phyloP scores from a whole-genome alignment of 2,797 vertebrate genomes.

The Betta splendens region DNA sequence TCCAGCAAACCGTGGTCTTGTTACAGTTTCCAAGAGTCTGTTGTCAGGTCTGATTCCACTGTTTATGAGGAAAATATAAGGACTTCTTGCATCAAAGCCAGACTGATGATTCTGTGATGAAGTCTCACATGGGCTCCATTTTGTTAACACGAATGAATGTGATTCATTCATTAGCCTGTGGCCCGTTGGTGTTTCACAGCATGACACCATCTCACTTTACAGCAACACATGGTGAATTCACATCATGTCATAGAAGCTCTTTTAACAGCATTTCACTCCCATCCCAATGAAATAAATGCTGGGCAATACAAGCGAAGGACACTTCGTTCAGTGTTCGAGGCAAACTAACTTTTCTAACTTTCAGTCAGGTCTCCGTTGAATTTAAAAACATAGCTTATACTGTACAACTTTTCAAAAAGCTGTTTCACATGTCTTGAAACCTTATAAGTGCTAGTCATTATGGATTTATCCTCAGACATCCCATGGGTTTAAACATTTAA shows the following conservation, averaged over 20 bases:
- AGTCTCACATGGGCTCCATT: constrained; percentile 17
- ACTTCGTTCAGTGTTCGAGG: background rate
- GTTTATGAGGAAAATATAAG: constrained; percentile 9
- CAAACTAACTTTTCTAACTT: background rate
- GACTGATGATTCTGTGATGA: constrained; percentile 5
- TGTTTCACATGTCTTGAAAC: too few species aligned
- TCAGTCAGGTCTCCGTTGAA: background rate
- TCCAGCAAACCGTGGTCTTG: too few species aligned
- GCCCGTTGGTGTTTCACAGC: constrained; percentile 12
- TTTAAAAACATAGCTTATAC: background rate
- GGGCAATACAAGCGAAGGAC: background rate
- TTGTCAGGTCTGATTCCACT: background rate
- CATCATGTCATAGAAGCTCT: constrained; percentile 13
- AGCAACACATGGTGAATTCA: constrained; percentile 3
- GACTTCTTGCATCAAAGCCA: background rate
- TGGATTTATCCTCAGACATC: too few species aligned
- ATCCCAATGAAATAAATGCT: background rate
- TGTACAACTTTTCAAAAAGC: too few species aligned
- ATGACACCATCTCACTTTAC: constrained; percentile 16
- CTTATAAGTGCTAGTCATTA: too few species aligned
- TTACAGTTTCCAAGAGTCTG: too few species aligned
- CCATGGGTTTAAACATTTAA: too few species aligned
- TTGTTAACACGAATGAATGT: constrained; percentile 14
- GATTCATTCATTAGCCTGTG: constrained; percentile 27
- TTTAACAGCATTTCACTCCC: background rate